Percentiles rank a stretch among this genome's conserved stretches.
Conservation (phyloP, 2,888 invertebrate species). For the Dasypogon diadema region DNA sequence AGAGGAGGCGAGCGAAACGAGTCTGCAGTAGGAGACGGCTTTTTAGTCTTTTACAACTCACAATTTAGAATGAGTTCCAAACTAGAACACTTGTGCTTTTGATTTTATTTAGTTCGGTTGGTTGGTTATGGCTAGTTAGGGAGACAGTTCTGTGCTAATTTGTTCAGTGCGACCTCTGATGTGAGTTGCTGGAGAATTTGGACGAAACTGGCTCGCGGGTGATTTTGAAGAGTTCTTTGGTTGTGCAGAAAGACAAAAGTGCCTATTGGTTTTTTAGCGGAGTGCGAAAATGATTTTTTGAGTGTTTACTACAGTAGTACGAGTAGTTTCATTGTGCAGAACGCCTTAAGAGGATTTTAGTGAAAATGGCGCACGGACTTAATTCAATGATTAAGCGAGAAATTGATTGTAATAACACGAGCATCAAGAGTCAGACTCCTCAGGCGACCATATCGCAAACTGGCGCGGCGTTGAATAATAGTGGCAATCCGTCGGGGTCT, state of each 20-base stretch:
- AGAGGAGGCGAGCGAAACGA: constrained; percentile 47
- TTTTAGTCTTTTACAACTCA: constrained; percentile 54
- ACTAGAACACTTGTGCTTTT: constrained; percentile 67
- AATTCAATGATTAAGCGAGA: constrained; percentile 70
- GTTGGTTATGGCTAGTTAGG: constrained; percentile 40
- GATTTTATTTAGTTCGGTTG: constrained; percentile 66
- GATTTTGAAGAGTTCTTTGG: background rate
- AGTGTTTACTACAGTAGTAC: background rate
- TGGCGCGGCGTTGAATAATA: constrained; percentile 24
- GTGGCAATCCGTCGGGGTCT: constrained; percentile 16
- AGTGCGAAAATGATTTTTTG: background rate
- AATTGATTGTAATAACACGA: constrained; percentile 62
- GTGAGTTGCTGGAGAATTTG: background rate
- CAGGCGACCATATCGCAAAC: constrained; percentile 17
- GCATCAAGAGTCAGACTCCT: constrained; percentile 53
- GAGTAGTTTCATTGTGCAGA: constrained; percentile 49
- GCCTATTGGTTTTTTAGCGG: constrained; percentile 27
- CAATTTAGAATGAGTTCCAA: constrained; percentile 58
- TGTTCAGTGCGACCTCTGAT: background rate
- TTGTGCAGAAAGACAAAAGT: constrained; percentile 27
- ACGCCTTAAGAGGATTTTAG: constrained; percentile 48
- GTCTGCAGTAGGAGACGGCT: constrained; percentile 26
- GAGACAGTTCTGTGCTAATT: constrained; percentile 13
- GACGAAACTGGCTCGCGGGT: background rate
- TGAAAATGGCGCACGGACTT: constrained; percentile 73